Evolutionary conservation across 92 coral and sea anemone genomes (phyloP).

Genomic region (Blastomussa wellsi): DNA sequence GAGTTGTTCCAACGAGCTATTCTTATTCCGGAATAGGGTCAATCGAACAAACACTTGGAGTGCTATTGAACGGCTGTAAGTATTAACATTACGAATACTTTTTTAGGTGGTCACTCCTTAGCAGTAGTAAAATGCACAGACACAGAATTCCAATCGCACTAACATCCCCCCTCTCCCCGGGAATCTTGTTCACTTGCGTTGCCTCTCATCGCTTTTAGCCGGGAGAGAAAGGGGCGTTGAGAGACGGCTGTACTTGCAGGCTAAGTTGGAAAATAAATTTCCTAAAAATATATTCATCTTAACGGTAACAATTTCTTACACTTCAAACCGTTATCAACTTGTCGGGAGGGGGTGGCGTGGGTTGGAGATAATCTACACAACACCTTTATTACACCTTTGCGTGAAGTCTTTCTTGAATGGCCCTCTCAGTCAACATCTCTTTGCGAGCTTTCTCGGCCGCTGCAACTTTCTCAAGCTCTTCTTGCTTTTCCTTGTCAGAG

Average conservation of each 20-base stretch:
- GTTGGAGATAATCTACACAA: background rate
- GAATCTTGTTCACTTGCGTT: background rate
- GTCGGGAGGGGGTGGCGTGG: background rate
- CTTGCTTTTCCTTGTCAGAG: constrained; percentile 83
- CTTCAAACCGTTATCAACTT: no score
- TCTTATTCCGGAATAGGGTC: no score
- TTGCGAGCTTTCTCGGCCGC: constrained; percentile 85
- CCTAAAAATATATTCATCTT: background rate
- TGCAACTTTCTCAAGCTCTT: constrained; percentile 80
- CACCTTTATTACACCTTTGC: background rate
- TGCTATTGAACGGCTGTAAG: background rate
- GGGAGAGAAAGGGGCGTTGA: background rate
- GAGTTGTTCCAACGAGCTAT: no score
- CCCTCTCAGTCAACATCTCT: constrained; percentile 77
- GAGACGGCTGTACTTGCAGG: background rate
- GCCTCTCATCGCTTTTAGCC: background rate
- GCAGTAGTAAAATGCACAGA: background rate
- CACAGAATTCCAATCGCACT: background rate
- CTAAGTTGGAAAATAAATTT: background rate
- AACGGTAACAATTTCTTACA: background rate
- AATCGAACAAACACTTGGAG: no score
- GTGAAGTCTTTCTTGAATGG: constrained; percentile 67
- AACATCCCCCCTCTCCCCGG: background rate
- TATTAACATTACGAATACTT: no score
- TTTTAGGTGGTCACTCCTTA: no score